phyloP scores from a whole-genome alignment of 2,797 vertebrate genomes.

The Apogon hyalosoma region DNA sequence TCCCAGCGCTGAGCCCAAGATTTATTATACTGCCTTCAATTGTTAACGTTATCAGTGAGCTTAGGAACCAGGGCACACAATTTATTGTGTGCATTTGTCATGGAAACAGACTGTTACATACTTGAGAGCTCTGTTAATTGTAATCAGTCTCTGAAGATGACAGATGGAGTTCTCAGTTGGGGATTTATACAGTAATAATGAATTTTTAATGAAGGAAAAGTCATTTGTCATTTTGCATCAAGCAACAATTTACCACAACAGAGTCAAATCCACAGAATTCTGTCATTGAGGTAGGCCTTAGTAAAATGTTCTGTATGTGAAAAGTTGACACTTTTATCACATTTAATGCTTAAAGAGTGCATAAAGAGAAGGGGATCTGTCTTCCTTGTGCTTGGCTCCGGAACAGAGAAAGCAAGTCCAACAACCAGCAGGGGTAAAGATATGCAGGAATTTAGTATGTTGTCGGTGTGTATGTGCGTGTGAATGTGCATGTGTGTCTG shows the following conservation, averaged over 20 bases:
- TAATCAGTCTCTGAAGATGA: background rate
- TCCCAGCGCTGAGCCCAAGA: conserved; percentile 31
- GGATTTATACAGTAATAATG: conserved; percentile 2
- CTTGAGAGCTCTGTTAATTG: conserved; percentile 9
- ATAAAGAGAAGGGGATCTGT: conserved; percentile 8
- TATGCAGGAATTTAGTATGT: conserved; percentile 63
- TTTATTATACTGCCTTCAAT: conserved; percentile 25
- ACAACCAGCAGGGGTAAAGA: conserved; percentile 61
- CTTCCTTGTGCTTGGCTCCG: conserved; percentile 28
- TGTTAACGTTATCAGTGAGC: conserved; percentile 34
- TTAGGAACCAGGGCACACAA: background rate
- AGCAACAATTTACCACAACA: background rate
- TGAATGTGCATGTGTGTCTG: conserved; percentile 8
- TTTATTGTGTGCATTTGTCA: conserved; percentile 17
- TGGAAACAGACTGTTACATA: conserved; percentile 12
- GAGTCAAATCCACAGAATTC: background rate
- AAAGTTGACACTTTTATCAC: background rate
- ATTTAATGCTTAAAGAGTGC: background rate
- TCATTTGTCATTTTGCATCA: background rate
- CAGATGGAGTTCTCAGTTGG: background rate
- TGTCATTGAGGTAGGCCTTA: background rate
- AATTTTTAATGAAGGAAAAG: conserved; percentile 1
- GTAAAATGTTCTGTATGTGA: background rate
- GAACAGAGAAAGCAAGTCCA: conserved; percentile 26
- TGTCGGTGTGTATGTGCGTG: conserved; percentile 11